Evolutionary conservation across 2,113 vertebrate species (phyloP), one percentile per base, ranked within the genome.

Genomic region (Notarius lentiginosus): DNA sequence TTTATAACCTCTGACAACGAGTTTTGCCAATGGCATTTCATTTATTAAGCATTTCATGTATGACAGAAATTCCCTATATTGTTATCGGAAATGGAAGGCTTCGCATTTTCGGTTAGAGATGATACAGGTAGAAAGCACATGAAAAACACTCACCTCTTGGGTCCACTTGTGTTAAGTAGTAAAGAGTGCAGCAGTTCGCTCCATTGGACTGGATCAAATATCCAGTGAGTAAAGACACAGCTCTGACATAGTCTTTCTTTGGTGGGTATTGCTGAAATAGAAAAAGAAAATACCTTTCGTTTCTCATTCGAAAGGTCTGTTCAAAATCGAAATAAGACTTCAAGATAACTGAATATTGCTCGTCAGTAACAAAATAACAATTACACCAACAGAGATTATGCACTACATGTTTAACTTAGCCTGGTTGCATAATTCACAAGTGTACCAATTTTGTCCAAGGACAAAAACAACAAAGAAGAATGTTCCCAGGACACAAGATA

Each of bases 111-210:
- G 27, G 10, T 72, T 27, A 7, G 63, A 79, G 53, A 73, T 82
- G 68, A 56, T 34, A 84, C 15, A 27, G 2, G 9, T 58, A 77
- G 24, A 53, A 41, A 53, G n/a, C 12, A 5, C 53, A 83, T 15
- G 20, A 70, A 81, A 87, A 34, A 65, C 18, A 17, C 91, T 94
- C 89, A 97, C 97, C 97, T 82, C 93, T 93, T 2, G 97, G 97
- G 87, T 98, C 97, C 86, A 98, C 94, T 91, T 98, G 97, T 68
- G 96, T 98, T 90, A 98, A 92, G 88, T 96, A 97, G 91, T 96
- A 96, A 56, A 98, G 96, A 56, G 93, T 86, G 79, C 94, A 96
- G 90, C 92, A 90, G 0, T 89, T 82, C 6, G 93, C 73, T 12
- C 94, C 94, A 0, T 91, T 95, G 0, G 95, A 94, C 90, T 96